Percentiles rank a stretch among this genome's conserved stretches.
Conservation (phyloP, 2,113 vertebrate species). For the Dicrurus megarhynchus region DNA sequence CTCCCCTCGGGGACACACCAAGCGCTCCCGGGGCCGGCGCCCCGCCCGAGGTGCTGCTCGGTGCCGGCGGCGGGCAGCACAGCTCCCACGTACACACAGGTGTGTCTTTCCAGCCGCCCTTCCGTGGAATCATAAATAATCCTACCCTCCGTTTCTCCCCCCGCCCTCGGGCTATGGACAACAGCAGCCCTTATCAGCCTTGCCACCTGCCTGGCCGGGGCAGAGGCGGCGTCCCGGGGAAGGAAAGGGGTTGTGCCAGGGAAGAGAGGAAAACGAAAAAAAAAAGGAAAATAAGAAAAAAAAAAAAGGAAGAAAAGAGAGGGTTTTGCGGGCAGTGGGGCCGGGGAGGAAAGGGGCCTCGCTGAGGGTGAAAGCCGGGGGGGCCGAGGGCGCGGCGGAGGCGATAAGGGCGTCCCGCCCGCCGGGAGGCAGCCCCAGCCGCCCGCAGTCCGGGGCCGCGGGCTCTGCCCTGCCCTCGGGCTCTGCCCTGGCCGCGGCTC, state of each 20-base stretch:
- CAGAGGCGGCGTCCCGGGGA: background rate
- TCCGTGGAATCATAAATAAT: background rate
- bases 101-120: background rate
- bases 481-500: background rate
- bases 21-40: background rate
- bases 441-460: background rate
- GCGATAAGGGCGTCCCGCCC: background rate
- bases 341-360: background rate
- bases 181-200: background rate
- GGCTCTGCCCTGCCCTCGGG: background rate
- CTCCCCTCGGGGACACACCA: fast-evolving
- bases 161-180: background rate
- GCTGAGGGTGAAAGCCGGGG: background rate
- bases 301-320: background rate
- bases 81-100: fast-evolving
- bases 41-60: fast-evolving
- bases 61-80: too few species aligned
- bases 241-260: conserved; percentile 18
- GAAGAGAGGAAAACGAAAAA: background rate
- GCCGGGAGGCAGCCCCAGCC: background rate
- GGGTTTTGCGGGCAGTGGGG: background rate
- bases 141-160: fast-evolving
- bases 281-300: background rate
- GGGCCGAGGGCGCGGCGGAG: background rate
- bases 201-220: background rate